Evolutionary conservation across 2,797 vertebrate genomes (phyloP).

Genomic region (Melanotaenia pygmaea): DNA sequence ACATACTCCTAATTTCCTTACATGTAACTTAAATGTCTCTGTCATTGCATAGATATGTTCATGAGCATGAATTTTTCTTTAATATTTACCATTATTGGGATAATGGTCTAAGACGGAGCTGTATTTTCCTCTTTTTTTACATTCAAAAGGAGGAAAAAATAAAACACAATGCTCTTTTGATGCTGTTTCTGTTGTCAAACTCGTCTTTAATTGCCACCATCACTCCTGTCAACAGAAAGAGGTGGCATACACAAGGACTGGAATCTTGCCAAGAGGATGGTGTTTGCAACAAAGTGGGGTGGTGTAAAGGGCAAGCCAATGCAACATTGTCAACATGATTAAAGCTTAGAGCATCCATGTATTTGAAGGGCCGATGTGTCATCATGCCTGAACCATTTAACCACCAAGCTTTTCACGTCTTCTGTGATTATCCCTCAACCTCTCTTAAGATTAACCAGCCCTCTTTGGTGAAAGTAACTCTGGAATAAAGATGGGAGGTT

Average conservation of each 20-base stretch:
- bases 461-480: slow-evolving; percentile 72
- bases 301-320: background rate
- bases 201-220: slow-evolving; percentile 7
- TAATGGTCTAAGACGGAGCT: background rate
- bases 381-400: slow-evolving; percentile 10
- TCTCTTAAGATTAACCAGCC: slow-evolving; percentile 16
- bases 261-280: background rate
- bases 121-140: background rate
- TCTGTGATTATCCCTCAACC: slow-evolving; percentile 14
- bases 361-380: slow-evolving; percentile 1
- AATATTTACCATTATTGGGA: background rate
- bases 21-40: background rate
- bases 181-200: slow-evolving; percentile 5
- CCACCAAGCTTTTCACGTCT: slow-evolving; percentile 8
- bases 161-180: background rate
- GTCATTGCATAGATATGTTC: background rate
- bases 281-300: background rate
- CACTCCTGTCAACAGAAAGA: slow-evolving; percentile 4
- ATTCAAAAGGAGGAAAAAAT: background rate
- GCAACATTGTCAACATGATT: background rate
- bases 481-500: slow-evolving; percentile 79
- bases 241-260: background rate
- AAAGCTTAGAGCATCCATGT: background rate
- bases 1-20: background rate
- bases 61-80: background rate